phyloP scores from a whole-genome alignment of 1,140 invertebrate genomes.

The Reticulitermes speratus region DNA sequence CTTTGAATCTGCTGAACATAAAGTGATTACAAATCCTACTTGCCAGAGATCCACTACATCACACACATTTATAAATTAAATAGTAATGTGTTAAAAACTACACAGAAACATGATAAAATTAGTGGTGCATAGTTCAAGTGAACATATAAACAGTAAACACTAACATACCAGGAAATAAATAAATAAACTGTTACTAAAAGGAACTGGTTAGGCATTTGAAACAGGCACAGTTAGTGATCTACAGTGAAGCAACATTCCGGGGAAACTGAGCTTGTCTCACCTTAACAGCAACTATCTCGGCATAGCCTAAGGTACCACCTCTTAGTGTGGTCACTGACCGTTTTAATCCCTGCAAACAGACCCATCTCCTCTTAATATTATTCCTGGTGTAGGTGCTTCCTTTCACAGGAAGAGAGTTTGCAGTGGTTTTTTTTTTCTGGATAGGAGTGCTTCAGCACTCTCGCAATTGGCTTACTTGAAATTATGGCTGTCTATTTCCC shows the following conservation, averaged over 20 bases:
- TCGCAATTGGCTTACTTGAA: too few relatives aligned
- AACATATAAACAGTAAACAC: background rate
- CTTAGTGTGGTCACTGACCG: slow-evolving; percentile 86
- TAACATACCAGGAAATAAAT: background rate
- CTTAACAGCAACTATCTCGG: slow-evolving; percentile 95
- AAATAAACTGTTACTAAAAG: background rate
- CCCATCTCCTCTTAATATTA: slow-evolving; percentile 1
- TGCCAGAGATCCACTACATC: background rate
- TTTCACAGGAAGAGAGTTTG: slow-evolving; percentile 4
- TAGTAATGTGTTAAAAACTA: background rate
- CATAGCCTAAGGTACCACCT: slow-evolving; percentile 83
- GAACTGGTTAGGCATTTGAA: background rate
- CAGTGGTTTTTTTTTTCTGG: too few relatives aligned
- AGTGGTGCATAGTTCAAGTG: background rate
- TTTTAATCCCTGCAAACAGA: slow-evolving; percentile 71
- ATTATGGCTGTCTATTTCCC: too few relatives aligned
- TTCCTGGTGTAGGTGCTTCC: background rate
- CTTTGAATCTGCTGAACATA: too few relatives aligned
- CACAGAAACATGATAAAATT: background rate
- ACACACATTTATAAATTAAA: background rate
- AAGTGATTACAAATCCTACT: background rate
- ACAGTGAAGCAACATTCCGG: background rate
- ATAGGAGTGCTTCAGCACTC: too few relatives aligned
- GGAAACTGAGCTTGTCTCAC: slow-evolving; percentile 56
- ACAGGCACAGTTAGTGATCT: background rate